A percentile compares a stretch with the other conserved stretches of the same genome.
These are phyloP conservation scores for Leptopilina myrica DNA, from an alignment of 2,888 invertebrate species.

Conservation along the genomic window DNA sequence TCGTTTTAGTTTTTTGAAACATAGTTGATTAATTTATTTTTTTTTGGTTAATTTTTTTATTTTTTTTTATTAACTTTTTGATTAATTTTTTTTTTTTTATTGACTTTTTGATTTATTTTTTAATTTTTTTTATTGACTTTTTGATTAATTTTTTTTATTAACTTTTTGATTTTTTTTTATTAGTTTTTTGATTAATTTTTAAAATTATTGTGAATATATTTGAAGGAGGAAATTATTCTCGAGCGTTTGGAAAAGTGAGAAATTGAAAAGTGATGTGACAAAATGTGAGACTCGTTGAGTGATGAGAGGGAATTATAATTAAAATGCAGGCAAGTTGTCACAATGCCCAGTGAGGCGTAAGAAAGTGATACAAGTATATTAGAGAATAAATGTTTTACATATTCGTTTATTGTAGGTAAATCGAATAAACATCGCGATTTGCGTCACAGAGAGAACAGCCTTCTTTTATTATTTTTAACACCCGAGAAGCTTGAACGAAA, in stretches of 20 bases:
- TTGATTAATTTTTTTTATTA: no score
- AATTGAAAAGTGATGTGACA: neutral
- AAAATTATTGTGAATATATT: neutral
- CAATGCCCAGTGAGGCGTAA: neutral
- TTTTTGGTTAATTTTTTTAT: no score
- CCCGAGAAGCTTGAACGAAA: slow-evolving; percentile 74
- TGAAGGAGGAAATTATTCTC: neutral
- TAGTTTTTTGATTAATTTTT: no score
- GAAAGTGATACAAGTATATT: slow-evolving; percentile 26
- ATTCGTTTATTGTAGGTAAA: slow-evolving; percentile 57
- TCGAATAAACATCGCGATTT: slow-evolving; percentile 59
- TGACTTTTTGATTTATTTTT: no score
- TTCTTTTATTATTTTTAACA: slow-evolving; percentile 74
- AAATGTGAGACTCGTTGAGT: neutral
- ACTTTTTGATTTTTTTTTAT: no score
- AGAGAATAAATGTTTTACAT: slow-evolving; percentile 53
- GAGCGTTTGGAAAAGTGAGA: neutral
- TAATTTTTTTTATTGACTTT: no score
- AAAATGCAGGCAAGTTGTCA: neutral
- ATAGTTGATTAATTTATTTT: no score
- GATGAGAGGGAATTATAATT: slow-evolving; percentile 14
- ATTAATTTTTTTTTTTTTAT: no score
- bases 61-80: no score
- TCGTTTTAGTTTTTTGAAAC: no score
- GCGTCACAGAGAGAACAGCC: slow-evolving; percentile 68